phyloP scores from a whole-genome alignment of 1,140 invertebrate species.

The Galleria mellonella region DNA sequence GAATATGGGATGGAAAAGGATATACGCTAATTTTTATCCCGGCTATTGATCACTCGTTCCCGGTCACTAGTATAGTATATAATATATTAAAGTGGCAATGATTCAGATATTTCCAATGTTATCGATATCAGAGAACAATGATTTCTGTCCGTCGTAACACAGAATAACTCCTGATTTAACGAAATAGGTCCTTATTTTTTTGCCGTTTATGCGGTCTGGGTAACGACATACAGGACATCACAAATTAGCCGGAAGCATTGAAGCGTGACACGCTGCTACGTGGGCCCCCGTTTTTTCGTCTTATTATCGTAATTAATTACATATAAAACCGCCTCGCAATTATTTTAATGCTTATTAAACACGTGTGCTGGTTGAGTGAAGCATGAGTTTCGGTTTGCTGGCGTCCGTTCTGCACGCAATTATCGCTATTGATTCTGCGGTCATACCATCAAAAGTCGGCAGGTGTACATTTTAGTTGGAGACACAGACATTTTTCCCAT shows the following conservation, averaged over 20 bases:
- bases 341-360: constrained; percentile 67
- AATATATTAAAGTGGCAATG: no score
- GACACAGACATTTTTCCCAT: neutral
- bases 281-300: constrained; percentile 35
- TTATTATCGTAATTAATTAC: constrained; percentile 62
- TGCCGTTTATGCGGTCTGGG: no score
- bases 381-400: constrained; percentile 39
- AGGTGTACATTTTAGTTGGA: neutral
- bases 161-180: no score
- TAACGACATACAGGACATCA: constrained; percentile 45
- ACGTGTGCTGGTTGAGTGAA: constrained; percentile 43
- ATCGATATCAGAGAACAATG: no score
- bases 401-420: constrained; percentile 37
- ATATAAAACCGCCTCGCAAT: constrained; percentile 62
- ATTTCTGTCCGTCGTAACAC: no score
- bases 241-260: constrained; percentile 56
- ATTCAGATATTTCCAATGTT: no score
- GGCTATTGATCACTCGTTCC: no score
- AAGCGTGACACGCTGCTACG: constrained; percentile 42
- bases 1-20: no score
- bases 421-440: constrained; percentile 68
- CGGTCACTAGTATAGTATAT: no score
- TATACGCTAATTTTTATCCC: no score
- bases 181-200: neutral
- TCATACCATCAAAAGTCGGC: constrained; percentile 10